Evolutionary conservation across 2,113 vertebrate genomes (phyloP), one percentile per base, ranked within the genome.

Genomic region (Aspidoscelis tigris): DNA sequence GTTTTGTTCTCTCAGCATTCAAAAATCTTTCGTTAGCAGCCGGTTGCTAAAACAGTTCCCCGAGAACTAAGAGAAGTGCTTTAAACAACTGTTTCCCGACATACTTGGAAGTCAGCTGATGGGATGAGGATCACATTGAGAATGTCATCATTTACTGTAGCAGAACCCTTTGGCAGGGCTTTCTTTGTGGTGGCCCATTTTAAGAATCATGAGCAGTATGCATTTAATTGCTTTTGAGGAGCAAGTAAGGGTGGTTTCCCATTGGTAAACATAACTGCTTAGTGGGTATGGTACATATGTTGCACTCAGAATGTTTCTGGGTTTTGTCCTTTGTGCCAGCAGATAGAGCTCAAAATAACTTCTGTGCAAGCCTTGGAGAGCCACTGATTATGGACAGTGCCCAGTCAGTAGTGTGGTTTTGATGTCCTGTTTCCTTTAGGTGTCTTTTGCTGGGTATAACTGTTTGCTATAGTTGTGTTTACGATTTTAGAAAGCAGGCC

Each of bases 11-110:
- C 79, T 81, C 64, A 86, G 79, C 79, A 20, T 70, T 80, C 26
- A 24, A 55, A 0, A 8, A 4, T 14, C 58, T 6, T 16, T 41
- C 41, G 7, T 0, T 7, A 3, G 6, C 0, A 22, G 33, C 58
- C 83, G 50, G 68, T 12, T 44, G 69, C 39, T 43, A 87, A 41
- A 44, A 74, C 58, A 87, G 24, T 58, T 26, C 69, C 61, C 81
- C 76, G 11, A 85, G 75, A 68, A 75, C 78, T 10, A 22, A 58
- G 58, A 26, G 64, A 83, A 76, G 33, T 39, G 47, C 47, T 74
- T 43, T 14, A 75, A 79, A 75, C 84, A 20, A 2, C 7, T 41
- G n/a, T 43, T 39, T 20, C 3, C 73, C 47, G 14, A 18, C 2
- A 44, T 20, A 18, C 58, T 61, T 61, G 72, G 18, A 41, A 55